phyloP scores from a whole-genome alignment of 2,113 vertebrate genomes.

The Aleadryas rufinucha region DNA sequence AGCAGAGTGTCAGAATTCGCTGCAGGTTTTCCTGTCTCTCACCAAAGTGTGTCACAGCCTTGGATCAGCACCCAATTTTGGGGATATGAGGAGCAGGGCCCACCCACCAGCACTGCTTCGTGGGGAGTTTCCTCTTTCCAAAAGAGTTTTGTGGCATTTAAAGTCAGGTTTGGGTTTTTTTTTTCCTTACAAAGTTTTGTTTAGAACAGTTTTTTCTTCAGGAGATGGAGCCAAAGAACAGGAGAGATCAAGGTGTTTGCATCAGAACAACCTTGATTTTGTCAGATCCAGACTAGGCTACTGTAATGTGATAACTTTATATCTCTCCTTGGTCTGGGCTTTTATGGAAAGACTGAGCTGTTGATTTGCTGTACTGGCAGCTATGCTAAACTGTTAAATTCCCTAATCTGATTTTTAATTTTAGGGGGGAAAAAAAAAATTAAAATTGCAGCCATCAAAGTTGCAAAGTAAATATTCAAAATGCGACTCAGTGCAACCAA shows the following conservation, averaged over 20 bases:
- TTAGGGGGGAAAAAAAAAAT: rapidly evolving
- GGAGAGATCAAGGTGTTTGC: neutral
- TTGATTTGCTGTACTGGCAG: neutral
- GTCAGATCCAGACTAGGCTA: constrained; percentile 5
- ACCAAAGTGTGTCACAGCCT: neutral
- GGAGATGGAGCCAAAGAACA: neutral
- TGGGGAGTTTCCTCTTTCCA: neutral
- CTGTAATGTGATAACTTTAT: neutral
- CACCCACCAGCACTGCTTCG: rapidly evolving
- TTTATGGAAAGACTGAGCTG: neutral
- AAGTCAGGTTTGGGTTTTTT: neutral
- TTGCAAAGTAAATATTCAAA: neutral
- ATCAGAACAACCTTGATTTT: neutral
- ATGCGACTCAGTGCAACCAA: neutral
- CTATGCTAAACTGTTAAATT: neutral
- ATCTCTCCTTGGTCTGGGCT: neutral
- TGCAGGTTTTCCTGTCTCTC: neutral
- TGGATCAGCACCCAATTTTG: neutral
- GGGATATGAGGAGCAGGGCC: neutral
- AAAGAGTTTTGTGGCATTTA: neutral
- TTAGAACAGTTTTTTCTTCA: neutral
- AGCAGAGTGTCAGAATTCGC: neutral
- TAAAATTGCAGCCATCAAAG: neutral
- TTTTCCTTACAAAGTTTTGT: neutral
- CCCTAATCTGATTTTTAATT: neutral